phyloP scores from a whole-genome alignment of 1,140 invertebrate genomes.

The Ceratina australensis region DNA sequence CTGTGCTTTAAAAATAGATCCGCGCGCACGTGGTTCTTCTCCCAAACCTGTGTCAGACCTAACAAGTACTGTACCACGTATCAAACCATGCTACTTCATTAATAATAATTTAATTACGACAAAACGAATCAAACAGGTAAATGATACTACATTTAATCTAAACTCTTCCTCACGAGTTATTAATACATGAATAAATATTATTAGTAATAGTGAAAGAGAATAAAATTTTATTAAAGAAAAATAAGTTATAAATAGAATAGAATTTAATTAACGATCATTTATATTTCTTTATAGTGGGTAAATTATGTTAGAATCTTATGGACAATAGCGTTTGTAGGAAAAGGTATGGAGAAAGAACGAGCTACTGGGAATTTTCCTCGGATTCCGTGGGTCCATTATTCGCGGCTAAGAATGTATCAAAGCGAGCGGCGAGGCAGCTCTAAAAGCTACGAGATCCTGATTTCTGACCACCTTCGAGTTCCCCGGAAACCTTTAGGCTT shows the following conservation, averaged over 20 bases:
- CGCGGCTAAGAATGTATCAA: slow-evolving; percentile 12
- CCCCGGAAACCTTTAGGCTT: not conserved
- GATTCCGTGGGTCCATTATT: not conserved
- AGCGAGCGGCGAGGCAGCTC: not conserved
- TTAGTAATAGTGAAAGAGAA: too few species aligned
- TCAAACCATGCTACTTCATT: not conserved
- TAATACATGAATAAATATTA: too few species aligned
- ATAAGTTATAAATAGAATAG: too few species aligned
- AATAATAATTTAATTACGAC: too few species aligned
- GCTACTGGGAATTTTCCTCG: not conserved
- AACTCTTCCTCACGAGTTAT: too few species aligned
- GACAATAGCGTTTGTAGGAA: not conserved
- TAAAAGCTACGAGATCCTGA: slow-evolving; percentile 6
- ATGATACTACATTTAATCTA: not conserved
- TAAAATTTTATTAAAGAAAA: too few species aligned
- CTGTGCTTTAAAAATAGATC: slow-evolving; percentile 1
- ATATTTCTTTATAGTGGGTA: too few species aligned
- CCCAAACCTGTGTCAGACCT: not conserved
- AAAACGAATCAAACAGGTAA: too few species aligned
- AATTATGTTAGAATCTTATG: not conserved
- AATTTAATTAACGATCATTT: too few species aligned
- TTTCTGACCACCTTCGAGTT: slow-evolving; percentile 6
- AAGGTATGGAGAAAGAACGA: not conserved
- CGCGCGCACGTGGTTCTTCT: not conserved
- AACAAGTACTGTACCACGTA: not conserved